Percentiles rank a stretch among this genome's conserved stretches.
phyloP scores from a whole-genome alignment of 30 jellyfish, hydroid and myxozoan species.

The Nemopilema nomurai region DNA sequence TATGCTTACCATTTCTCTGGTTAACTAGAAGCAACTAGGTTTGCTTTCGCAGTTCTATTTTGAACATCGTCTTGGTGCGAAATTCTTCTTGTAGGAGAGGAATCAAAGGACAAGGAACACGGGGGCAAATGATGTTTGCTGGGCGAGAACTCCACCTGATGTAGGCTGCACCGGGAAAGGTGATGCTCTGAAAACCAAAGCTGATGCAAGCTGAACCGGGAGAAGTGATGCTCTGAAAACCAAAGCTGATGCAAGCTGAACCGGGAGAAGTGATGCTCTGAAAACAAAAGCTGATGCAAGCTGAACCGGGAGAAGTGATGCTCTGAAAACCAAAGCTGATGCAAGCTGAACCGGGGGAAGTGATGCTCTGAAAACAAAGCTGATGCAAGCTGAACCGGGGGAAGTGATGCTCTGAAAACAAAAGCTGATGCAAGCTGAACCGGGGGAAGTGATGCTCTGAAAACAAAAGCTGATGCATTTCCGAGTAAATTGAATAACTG shows the following conservation, averaged over 20 bases:
- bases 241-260: constrained; percentile 44
- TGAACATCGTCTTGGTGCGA: too few species aligned
- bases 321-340: constrained; percentile 38
- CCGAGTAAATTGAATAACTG: not conserved
- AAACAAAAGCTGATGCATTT: not conserved
- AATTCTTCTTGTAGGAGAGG: not conserved
- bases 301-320: constrained; percentile 24
- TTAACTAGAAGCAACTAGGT: too few species aligned
- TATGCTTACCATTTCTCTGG: too few species aligned
- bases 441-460: constrained; percentile 49
- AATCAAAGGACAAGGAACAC: not conserved
- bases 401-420: constrained; percentile 39
- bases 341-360: constrained; percentile 39
- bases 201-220: constrained; percentile 58
- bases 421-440: constrained; percentile 47
- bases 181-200: constrained; percentile 51
- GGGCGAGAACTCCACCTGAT: constrained; percentile 45
- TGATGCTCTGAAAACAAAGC: constrained; percentile 55
- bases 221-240: constrained; percentile 42
- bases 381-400: not conserved
- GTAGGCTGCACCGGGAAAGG: constrained; percentile 40
- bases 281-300: too few species aligned
- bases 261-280: constrained; percentile 53
- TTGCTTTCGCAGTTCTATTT: too few species aligned
- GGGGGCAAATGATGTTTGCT: constrained; percentile 37